Evolutionary conservation across 2,888 invertebrate genomes (phyloP), one percentile per base, ranked within the genome.

Genomic region (Sarcophaga carnaria): DNA sequence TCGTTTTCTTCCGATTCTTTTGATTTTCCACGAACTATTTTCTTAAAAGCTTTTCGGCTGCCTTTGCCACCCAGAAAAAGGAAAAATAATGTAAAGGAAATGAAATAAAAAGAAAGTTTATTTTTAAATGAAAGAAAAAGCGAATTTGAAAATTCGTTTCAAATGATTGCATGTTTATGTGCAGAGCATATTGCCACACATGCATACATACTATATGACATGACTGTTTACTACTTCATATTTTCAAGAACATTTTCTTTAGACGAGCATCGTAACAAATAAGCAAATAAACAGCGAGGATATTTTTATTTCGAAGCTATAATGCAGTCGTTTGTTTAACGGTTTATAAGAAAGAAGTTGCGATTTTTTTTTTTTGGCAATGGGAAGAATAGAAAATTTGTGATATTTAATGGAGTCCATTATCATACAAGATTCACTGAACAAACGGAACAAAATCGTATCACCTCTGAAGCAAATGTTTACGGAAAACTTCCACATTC

Each of bases 211-310:
- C 2, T 25, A 25, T 0, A 37, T 2, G 11, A 49, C 14, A 14
- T 49, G 49, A 49, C 49, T 49, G 49, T 49, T 78, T 77, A 69
- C 80, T 70, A 80, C 85, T 85, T 82, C 60, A 86, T 67, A 80
- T 83, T 83, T 79, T 75, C 60, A 78, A 71, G 60, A 49, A 76
- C 54, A 79, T 63, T 27, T 69, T 20, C 67, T 74, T 47, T 25
- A 5, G n/a, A 69, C 49, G 22, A 63, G 45, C 14, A 67, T 72
- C 72, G 74, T 79, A 17, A 59, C 17, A 14, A 14, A 49, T 27
- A 27, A 27, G 5, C 27, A 27, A 14, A 49, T 37, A 37, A 37
- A 37, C 37, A 37, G 37, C 5, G 1, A 78, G 54, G 20, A 79
- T 63, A 37, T 72, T 75, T 83, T 83, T 72, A 70, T 74, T 22